These are phyloP conservation scores for Phyllotis vaccarum DNA, from an alignment of 2,797 vertebrate genomes.

Conservation along the genomic window DNA sequence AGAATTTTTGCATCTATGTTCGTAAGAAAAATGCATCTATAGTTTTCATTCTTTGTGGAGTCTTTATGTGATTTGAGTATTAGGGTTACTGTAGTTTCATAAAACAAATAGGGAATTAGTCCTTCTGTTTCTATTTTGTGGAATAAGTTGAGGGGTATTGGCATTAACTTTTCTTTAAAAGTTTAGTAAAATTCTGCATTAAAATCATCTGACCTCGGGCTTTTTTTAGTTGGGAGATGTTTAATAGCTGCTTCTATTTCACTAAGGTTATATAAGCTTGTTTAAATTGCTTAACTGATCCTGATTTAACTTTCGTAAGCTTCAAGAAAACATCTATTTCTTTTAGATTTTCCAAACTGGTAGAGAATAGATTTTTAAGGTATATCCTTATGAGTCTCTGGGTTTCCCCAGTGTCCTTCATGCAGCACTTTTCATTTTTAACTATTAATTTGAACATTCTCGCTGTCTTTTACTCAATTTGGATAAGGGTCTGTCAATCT, in stretches of 20 bases:
- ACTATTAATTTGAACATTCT: background rate
- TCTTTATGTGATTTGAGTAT: background rate
- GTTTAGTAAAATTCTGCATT: background rate
- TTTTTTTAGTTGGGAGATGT: background rate
- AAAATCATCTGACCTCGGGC: background rate
- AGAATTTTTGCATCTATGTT: background rate
- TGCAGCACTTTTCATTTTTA: background rate
- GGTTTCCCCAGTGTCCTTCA: background rate
- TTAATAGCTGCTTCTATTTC: background rate
- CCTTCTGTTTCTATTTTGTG: background rate
- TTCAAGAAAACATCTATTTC: background rate
- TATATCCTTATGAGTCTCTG: background rate
- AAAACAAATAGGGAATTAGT: background rate
- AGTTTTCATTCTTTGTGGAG: background rate
- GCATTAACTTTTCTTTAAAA: background rate
- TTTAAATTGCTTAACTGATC: background rate
- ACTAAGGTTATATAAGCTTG: background rate
- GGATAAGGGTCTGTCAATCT: background rate
- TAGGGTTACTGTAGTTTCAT: background rate
- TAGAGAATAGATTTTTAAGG: background rate
- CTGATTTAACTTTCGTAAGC: background rate
- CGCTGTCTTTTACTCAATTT: background rate
- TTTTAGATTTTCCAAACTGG: background rate
- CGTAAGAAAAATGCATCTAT: background rate
- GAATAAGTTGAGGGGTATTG: background rate